Base-by-base conservation (phyloP, 2,797 vertebrate genomes). In the Triplophysa bombifrons region DNA sequence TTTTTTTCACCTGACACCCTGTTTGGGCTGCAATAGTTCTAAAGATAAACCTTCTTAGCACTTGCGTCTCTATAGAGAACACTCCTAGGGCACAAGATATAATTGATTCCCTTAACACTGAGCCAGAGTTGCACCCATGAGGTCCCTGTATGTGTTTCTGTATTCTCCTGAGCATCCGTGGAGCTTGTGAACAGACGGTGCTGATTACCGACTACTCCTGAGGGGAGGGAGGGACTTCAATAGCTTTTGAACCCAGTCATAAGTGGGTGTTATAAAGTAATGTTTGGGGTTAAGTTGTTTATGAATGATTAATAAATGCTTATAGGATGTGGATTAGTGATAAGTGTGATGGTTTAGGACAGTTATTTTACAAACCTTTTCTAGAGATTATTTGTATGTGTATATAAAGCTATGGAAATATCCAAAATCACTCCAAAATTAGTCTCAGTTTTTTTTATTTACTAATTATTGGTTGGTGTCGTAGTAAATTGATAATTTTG, bases 141-240 rank as follows among this genome's bases (percentile, higher is more conserved):
- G 72, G 74, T 67, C 61, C 65, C 80, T 78, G 80, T 84, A 76
- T 85, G 78, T 78, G 61, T 76, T 64, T 50, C 71, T 76, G 85
- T 90, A 89, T 85, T 85, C 86, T 88, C 81, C 82, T 76, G 83
- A 86, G 86, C 53, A 55, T 84, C 44, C 66, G 82, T 90, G 89
- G 91, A 92, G 91, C 90, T 89, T 92, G 90, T 90, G 87, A 91
- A 87, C 91, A 93, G 89, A 91, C 88, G 83, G 90, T 80, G 86
- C 89, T 90, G 90, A 93, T 93, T 93, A 93, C 89, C 84, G 71
- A 80, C 81, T 75, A 77, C 34, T 91, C 90, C 92, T 90, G 76
- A 17, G 89, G 91, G 90, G 88, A 73, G 79, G 67, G 55, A 78
- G 69, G 76, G 60, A 65, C 66, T 34, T 74, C 51, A 64, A 60